Evolutionary conservation across 2,113 vertebrate genomes (phyloP).

Genomic region (Azemiops feae): DNA sequence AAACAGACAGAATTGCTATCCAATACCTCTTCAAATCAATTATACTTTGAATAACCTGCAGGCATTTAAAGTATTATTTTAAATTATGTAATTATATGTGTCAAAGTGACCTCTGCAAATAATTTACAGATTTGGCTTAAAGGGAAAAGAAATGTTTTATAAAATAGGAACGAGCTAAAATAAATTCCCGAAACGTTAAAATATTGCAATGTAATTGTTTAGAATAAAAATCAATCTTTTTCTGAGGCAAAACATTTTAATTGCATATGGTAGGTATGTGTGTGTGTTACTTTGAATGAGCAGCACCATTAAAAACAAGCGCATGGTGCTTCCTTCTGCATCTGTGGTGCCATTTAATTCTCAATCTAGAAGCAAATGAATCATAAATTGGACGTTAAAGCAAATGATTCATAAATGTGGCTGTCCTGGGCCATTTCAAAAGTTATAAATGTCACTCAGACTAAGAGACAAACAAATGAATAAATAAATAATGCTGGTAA

Average conservation of each 20-base stretch:
- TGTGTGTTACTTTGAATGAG: background rate
- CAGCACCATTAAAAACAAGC: background rate
- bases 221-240: constrained; percentile 9
- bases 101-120: constrained; percentile 28
- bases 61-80: constrained; percentile 6
- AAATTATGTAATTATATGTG: constrained; percentile 9
- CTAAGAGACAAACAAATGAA: background rate
- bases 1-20: background rate
- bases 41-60: background rate
- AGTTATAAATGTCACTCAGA: background rate
- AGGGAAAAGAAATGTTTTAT: background rate
- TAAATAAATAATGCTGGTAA: background rate
- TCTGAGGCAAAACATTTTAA: constrained; percentile 28
- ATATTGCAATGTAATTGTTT: constrained; percentile 8
- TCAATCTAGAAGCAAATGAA: background rate
- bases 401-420: background rate
- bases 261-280: background rate
- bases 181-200: background rate
- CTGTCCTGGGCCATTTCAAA: background rate
- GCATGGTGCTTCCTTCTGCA: background rate
- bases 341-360: background rate
- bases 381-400: background rate
- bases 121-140: constrained; percentile 9
- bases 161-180: constrained; percentile 5
- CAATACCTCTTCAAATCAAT: background rate